Base-by-base conservation (phyloP, 2,888 invertebrate species). In the Napeogenes inachia region DNA sequence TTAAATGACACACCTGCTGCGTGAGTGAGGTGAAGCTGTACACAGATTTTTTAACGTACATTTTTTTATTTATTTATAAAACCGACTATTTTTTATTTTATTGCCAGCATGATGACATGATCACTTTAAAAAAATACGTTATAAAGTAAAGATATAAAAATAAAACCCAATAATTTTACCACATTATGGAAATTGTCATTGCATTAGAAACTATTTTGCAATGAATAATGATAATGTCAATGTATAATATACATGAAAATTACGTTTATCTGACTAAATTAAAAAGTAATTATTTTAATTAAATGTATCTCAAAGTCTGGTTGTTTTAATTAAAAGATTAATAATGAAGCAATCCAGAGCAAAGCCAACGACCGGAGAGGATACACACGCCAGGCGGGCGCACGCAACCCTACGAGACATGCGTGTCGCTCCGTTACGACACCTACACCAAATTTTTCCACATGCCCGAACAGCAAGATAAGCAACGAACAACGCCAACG, bases 381-480 rank as follows among this genome's bases (percentile, higher is more conserved):
- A 80, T 76, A 80, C 78, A 81, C 81, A 66, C 78, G 78, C 74
- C 80, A 75, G 80, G 77, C 77, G 81, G 81, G 73, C 82, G 76
- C 84, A 81, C 82, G 85, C 84, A 82, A 80, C 81, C 82, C 84
- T 78, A 76, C 78, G 78, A 79, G 87, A 87, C 87, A 81, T 86
- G 88, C 87, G 81, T 84, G 87, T 82, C 82, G 85, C 85, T 84
- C 82, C 83, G 88, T 90, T 89, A 85, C 89, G 89, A 89, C 89
- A 89, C 87, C 88, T 87, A 89, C 89, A 87, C 89, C 88, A 83
- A 89, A 88, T 89, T 87, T 87, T 90, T 89, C 89, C 89, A 89
- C 90, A 89, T 89, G 90, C 85, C 85, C 87, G 88, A 82, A 81
- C 89, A 88, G 82, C 82, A 69, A 89, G 90, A 89, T 89, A 89